Conservation (phyloP, 2,113 vertebrate genomes). For the Hepsetus odoe region DNA sequence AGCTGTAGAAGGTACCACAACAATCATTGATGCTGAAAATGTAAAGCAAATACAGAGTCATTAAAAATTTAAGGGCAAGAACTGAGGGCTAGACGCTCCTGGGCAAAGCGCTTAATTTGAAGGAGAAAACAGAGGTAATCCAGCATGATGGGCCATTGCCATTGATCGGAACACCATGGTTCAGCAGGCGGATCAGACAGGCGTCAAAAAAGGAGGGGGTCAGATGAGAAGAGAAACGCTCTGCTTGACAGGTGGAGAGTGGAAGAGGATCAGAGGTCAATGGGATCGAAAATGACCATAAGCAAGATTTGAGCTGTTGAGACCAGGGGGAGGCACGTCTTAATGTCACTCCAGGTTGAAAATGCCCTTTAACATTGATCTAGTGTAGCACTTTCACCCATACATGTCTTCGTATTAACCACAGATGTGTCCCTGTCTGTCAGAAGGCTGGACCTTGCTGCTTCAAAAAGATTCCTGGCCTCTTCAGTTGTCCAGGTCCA, state of each 20-base stretch:
- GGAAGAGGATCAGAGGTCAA: neutral
- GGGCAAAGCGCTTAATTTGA: neutral
- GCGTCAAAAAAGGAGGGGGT: neutral
- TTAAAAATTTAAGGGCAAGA: neutral
- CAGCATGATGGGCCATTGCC: neutral
- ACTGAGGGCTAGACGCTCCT: neutral
- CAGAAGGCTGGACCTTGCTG: neutral
- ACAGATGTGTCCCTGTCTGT: neutral
- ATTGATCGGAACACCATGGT: neutral
- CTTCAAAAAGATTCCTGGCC: neutral
- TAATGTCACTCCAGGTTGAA: neutral
- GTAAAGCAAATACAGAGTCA: neutral
- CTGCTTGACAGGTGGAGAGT: neutral
- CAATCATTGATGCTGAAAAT: too few relatives aligned
- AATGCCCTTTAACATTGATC: neutral
- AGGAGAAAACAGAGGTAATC: slow-evolving; percentile 25
- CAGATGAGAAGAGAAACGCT: neutral
- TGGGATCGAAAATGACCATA: slow-evolving; percentile 11
- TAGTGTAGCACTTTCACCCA: neutral
- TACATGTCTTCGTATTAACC: neutral
- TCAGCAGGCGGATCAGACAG: neutral
- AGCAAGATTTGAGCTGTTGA: slow-evolving; percentile 8
- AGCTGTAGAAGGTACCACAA: neutral
- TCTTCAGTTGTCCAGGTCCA: neutral
- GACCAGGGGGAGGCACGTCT: neutral